Evolutionary conservation across 2,797 vertebrate genomes (phyloP).

Genomic region (Cichlasoma orientale): DNA sequence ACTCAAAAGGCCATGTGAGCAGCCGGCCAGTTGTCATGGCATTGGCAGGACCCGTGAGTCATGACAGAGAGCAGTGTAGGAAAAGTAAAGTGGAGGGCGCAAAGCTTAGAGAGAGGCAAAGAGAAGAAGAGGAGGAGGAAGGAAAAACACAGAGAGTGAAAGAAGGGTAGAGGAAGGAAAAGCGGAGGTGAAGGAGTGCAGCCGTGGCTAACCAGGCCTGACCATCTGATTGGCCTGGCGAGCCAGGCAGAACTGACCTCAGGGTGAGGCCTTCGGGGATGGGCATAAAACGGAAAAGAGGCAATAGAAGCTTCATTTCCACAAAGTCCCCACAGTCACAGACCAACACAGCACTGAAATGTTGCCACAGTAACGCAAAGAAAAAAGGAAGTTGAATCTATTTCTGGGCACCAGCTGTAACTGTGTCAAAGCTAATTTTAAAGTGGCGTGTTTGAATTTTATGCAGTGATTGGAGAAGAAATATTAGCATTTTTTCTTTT

Average conservation of each 20-base stretch:
- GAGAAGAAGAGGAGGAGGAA: neutral
- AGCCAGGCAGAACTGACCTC: conserved; percentile 62
- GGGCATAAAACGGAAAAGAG: conserved; percentile 66
- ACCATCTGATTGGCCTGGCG: conserved; percentile 64
- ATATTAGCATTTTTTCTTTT: neutral
- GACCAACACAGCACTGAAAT: conserved; percentile 52
- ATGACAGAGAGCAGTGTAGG: conserved; percentile 71
- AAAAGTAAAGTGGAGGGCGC: conserved; percentile 73
- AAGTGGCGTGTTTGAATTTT: neutral
- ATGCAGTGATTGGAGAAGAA: neutral
- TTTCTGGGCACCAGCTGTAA: conserved; percentile 20
- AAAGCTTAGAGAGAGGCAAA: conserved; percentile 26
- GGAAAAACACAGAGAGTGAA: conserved; percentile 35
- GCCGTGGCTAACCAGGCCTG: conserved; percentile 56
- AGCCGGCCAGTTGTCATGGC: conserved; percentile 72
- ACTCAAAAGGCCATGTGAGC: conserved; percentile 69
- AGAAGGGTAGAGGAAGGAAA: conserved; percentile 26
- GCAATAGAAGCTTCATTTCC: conserved; percentile 46
- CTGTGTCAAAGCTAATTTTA: conserved; percentile 19
- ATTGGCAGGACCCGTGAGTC: conserved; percentile 76
- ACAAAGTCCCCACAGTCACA: conserved; percentile 31
- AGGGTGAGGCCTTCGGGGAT: conserved; percentile 56
- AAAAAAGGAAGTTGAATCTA: conserved; percentile 51
- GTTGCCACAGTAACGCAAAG: conserved; percentile 60
- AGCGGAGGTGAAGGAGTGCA: conserved; percentile 56